Percentiles rank a stretch among this genome's conserved stretches.
phyloP scores from a whole-genome alignment of 2,888 invertebrate genomes.

The Melikaiella ostensackeni region DNA sequence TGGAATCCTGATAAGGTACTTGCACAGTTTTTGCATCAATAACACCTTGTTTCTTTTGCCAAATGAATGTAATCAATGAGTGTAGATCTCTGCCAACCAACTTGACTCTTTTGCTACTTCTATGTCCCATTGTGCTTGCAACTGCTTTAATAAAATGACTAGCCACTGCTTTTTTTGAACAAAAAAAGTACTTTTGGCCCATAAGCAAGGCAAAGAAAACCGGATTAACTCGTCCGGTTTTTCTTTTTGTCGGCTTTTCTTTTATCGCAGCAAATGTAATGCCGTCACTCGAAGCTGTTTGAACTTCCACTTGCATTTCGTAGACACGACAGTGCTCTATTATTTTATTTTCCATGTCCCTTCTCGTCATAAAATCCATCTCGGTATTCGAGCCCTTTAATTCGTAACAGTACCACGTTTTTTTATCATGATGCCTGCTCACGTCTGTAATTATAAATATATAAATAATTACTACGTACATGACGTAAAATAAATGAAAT shows the following conservation, averaged over 20 bases:
- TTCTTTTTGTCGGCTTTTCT: conserved; percentile 48
- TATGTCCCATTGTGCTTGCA: conserved; percentile 57
- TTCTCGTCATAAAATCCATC: conserved; percentile 42
- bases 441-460: conserved; percentile 58
- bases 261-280: conserved; percentile 62
- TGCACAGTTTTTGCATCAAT: conserved; percentile 43
- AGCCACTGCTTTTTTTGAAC: conserved; percentile 55
- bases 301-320: conserved; percentile 57
- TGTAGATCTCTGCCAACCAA: conserved; percentile 64
- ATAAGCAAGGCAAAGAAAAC: conserved; percentile 63
- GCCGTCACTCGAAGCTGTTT: conserved; percentile 54
- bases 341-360: conserved; percentile 57
- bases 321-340: conserved; percentile 49
- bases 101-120: conserved; percentile 56
- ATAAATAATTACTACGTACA: conserved; percentile 10
- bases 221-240: conserved; percentile 39
- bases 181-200: conserved; percentile 66
- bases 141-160: conserved; percentile 55
- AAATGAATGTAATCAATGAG: conserved; percentile 65
- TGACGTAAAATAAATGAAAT: not conserved
- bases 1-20: conserved; percentile 46
- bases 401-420: conserved; percentile 63
- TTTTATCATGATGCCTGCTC: conserved; percentile 66
- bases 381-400: conserved; percentile 47
- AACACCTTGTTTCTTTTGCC: conserved; percentile 54